A percentile compares a stretch with the other conserved stretches of the same genome.
Evolutionary conservation across 2,113 vertebrate genomes (phyloP).

Genomic region (Pseudorectes ferrugineus): DNA sequence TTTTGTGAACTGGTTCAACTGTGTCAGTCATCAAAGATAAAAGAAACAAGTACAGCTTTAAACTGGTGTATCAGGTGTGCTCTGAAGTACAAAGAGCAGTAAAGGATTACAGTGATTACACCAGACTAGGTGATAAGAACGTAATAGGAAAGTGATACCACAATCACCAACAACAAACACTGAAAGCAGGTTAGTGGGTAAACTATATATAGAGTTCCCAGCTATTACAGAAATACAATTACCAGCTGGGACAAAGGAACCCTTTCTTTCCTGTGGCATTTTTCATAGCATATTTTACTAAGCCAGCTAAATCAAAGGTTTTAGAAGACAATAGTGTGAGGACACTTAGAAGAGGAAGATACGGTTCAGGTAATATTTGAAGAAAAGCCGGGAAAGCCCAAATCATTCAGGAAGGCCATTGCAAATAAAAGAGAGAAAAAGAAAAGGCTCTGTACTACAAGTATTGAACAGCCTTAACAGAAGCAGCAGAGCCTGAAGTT

Average conservation of each 20-base stretch:
- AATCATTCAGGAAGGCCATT: neutral
- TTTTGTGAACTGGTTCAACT: neutral
- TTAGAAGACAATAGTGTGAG: neutral
- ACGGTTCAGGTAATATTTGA: neutral
- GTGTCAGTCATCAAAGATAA: neutral
- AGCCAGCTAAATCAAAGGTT: neutral
- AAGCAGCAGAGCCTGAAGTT: neutral
- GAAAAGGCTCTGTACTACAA: neutral
- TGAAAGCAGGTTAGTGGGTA: neutral
- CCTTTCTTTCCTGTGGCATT: neutral
- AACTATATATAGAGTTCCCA: neutral
- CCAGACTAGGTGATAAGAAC: neutral
- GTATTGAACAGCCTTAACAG: neutral
- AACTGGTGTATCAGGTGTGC: neutral
- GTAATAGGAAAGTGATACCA: neutral
- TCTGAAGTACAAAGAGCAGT: neutral
- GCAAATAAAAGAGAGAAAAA: neutral
- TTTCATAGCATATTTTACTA: neutral
- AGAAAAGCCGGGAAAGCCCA: neutral
- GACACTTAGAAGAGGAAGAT: neutral
- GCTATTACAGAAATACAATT: neutral
- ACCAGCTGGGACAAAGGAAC: neutral
- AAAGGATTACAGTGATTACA: neutral
- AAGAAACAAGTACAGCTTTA: neutral
- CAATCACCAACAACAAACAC: neutral